phyloP scores from a whole-genome alignment of 2,888 invertebrate genomes.

The Drepana falcataria region DNA sequence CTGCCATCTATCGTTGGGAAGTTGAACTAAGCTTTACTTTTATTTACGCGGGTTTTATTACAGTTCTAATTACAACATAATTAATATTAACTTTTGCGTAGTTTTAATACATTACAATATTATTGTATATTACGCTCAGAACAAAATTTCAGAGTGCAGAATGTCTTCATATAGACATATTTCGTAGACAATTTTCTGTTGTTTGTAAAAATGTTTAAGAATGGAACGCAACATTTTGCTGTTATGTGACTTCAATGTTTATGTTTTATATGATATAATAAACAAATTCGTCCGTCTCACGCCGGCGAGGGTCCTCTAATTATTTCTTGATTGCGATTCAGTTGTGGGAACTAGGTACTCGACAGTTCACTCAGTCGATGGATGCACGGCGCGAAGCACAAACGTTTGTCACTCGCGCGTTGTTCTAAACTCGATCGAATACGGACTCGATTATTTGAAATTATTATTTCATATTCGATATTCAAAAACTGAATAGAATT shows the following conservation, averaged over 20 bases:
- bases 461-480: conserved; percentile 4
- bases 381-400: conserved; percentile 36
- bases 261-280: conserved; percentile 21
- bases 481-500: too few relatives aligned
- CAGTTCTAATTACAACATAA: too few relatives aligned
- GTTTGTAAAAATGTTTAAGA: conserved; percentile 3
- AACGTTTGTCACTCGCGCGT: conserved; percentile 38
- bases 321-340: conserved; percentile 21
- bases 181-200: too few relatives aligned
- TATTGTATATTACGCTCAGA: too few relatives aligned
- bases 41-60: neutral
- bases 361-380: conserved; percentile 33
- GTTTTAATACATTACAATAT: too few relatives aligned
- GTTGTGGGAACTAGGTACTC: conserved; percentile 9
- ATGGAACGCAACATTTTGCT: conserved; percentile 10
- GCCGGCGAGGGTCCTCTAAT: conserved; percentile 32
- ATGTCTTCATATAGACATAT: too few relatives aligned
- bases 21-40: neutral
- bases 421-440: conserved; percentile 42
- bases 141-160: too few relatives aligned
- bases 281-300: conserved; percentile 36
- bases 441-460: conserved; percentile 26
- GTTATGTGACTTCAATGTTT: conserved; percentile 7
- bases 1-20: conserved; percentile 1
- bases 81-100: too few relatives aligned